Evolutionary conservation across 2,888 invertebrate genomes (phyloP).

Genomic region (Nymphalis polychloros): DNA sequence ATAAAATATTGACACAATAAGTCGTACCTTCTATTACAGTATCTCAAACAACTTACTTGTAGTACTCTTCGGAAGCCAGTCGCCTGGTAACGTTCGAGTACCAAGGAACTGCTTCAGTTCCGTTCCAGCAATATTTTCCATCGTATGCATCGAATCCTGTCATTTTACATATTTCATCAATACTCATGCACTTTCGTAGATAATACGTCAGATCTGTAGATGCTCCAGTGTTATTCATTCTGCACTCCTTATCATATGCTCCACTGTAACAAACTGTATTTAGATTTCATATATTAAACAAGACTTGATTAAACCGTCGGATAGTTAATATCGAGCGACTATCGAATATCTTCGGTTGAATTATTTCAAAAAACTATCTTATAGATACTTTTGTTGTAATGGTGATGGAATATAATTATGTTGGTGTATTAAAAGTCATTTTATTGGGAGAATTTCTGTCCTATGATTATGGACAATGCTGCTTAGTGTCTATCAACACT

Average conservation of each 20-base stretch:
- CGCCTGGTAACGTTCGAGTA: slow-evolving; percentile 77
- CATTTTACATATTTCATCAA: slow-evolving; percentile 74
- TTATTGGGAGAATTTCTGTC: too few species aligned
- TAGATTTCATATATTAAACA: background rate
- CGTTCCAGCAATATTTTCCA: slow-evolving; percentile 70
- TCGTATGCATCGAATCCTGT: slow-evolving; percentile 67
- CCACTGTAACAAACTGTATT: slow-evolving; percentile 84
- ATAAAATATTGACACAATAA: too few species aligned
- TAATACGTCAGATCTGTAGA: slow-evolving; percentile 76
- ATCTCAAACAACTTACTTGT: slow-evolving; percentile 78
- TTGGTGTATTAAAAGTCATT: too few species aligned
- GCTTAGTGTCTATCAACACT: background rate
- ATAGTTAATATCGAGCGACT: too few species aligned
- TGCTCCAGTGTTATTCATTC: slow-evolving; percentile 58
- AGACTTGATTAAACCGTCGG: background rate
- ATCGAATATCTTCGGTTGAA: too few species aligned
- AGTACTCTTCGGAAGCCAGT: slow-evolving; percentile 85
- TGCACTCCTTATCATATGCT: slow-evolving; percentile 80
- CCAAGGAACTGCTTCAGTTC: slow-evolving; percentile 62
- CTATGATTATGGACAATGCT: too few species aligned
- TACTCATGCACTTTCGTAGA: slow-evolving; percentile 72
- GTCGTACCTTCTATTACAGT: background rate
- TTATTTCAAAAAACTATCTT: too few species aligned
- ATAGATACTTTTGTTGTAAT: too few species aligned
- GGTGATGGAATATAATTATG: too few species aligned